Base-by-base conservation (phyloP, 2,888 invertebrate species). In the Cristatella mucedo region DNA sequence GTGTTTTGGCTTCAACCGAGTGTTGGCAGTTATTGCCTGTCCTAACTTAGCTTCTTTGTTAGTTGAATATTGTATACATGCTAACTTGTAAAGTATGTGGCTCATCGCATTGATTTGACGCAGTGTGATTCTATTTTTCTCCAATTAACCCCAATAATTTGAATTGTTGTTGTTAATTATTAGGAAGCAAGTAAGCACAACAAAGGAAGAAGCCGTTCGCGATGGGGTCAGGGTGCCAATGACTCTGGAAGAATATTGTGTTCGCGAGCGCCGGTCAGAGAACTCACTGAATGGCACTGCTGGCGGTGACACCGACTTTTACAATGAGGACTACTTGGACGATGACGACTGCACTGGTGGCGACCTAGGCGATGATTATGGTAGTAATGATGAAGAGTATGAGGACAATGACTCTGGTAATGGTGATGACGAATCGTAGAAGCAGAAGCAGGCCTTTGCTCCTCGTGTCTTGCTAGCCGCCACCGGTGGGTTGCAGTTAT, bases 231-330 rank as follows among this genome's bases (percentile, higher is more conserved):
- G 81, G 40, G 95, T 97, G 53, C 97, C 95, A 9, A 77, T 84
- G 54, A 97, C 97, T 2, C 71, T 95, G 61, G 95, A 97, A 72
- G 97, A 97, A 67, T 95, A 95, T 69, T 93, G 93, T 70, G 83
- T 95, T 61, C 71, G 70, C n/a, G n/a, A n/a, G n/a, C n/a, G n/a
- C n/a, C n/a, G n/a, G n/a, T n/a, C n/a, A 46, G 82, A 85, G 33
- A 79, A 80, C 67, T 81, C 84, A 51, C 83, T 54, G 70, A 80
- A 83, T 9, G 76, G 78, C 52, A 80, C 83, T 56, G 80, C 82
- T 49, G 58, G 76, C 73, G 69, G 81, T 52, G 91, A 91, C 66
- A 82, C 85, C 50, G 93, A 91, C 67, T 89, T 87, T 69, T 89
- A 89, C 71, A 86, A 87, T 59, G 86, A 54, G 39, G 53, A 53